Evolutionary conservation across 2,113 vertebrate genomes (phyloP).

Genomic region (mouse (Mus musculus)): GRCm39 chr12:4827001-4827500

Average conservation of each 20-base stretch:
- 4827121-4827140: not conserved
- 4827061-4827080: not conserved
- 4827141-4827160: not conserved
- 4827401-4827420: not conserved
- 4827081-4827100: accelerated
- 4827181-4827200: not conserved
- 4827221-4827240: conserved; percentile 12
- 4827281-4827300: not conserved
- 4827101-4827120: too few species aligned
- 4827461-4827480: not conserved
- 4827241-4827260: not conserved
- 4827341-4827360: not conserved
- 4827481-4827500: not conserved
- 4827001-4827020: too few species aligned
- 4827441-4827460: not conserved
- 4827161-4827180: not conserved
- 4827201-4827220: conserved; percentile 2
- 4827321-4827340: not conserved
- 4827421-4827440: not conserved
- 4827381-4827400: not conserved
- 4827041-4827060: not conserved
- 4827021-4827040: too few species aligned
- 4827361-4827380: not conserved
- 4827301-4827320: not conserved
- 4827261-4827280: not conserved